Percentiles rank a stretch among this genome's conserved stretches.
These are phyloP conservation scores for Eristalis intricaria DNA, from an alignment of 2,888 invertebrate species.

Conservation along the genomic window DNA sequence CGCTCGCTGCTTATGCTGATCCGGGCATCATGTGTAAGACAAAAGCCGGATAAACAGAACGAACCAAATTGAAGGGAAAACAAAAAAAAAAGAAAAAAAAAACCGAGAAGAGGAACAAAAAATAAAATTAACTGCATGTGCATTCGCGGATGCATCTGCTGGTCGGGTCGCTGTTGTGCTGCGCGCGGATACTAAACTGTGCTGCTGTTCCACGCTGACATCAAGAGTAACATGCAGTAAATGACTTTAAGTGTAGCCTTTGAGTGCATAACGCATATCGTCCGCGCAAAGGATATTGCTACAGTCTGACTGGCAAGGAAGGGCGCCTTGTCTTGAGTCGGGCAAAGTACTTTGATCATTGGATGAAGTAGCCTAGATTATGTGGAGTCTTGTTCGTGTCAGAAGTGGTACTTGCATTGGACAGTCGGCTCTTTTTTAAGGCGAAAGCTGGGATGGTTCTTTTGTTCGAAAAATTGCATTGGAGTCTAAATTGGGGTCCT, in stretches of 20 bases:
- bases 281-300: constrained; percentile 34
- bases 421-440: no score
- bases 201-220: constrained; percentile 57
- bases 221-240: constrained; percentile 47
- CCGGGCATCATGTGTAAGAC: constrained; percentile 52
- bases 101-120: not conserved
- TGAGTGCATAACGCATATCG: constrained; percentile 64
- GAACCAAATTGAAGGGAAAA: not conserved
- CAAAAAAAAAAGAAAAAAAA: not conserved
- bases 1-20: constrained; percentile 8
- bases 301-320: constrained; percentile 34
- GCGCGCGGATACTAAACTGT: constrained; percentile 1
- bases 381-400: no score
- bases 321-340: no score
- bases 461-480: no score
- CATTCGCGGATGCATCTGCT: constrained; percentile 38
- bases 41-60: constrained; percentile 11
- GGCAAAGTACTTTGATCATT: no score
- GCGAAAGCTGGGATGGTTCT: no score
- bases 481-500: no score
- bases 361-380: no score
- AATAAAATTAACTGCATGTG: constrained; percentile 23
- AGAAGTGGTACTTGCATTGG: no score
- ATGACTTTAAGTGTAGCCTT: constrained; percentile 63
- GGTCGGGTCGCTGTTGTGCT: not conserved